Evolutionary conservation across 2,888 invertebrate genomes (phyloP), one percentile per base, ranked within the genome.

Genomic region (Pheosia tremula): DNA sequence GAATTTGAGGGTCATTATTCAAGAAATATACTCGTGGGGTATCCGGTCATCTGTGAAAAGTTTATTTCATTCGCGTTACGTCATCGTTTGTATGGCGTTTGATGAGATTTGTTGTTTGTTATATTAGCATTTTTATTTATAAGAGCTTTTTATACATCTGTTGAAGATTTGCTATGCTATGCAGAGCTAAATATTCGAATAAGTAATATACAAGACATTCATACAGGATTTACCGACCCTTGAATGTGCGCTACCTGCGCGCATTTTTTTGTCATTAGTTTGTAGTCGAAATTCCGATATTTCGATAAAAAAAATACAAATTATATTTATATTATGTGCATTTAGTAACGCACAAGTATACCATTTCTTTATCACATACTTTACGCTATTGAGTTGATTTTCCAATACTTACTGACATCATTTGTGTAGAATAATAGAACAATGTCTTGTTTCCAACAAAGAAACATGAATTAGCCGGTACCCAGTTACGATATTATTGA

Each of bases 1-100:
- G 78, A 89, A 88, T 90, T 91, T 90, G 91, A 89, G 84, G 89
- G 88, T 82, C 85, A 87, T 92, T 91, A 91, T 89, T 90, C 90
- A 91, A 85, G 85, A 88, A 88, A 89, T 89, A 89, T 88, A 87
- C 86, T 84, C 83, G 38, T 63, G 70, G 86, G 87, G 87, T 81
- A 84, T 71, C 75, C 78, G 74, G 73, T 81, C 86, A 83, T 85
- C 87, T 87, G 85, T 76, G 79, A 79, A 85, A 45, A 85, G 80
- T 86, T 87, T 86, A 89, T 84, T 86, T 82, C 81, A 81, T 84
- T 84, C 64, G 70, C 66, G 69, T 77, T 77, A 72, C 65, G 64
- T 67, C 56, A 39, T 38, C 39, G 39, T 55, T 55, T 53, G 53
- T 37, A 53, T 55, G 55, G 36, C 39, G 39, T 38, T 55, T 55